Evolutionary conservation across 2,113 vertebrate genomes (phyloP).

Genomic region (Falcunculus frontatus): DNA sequence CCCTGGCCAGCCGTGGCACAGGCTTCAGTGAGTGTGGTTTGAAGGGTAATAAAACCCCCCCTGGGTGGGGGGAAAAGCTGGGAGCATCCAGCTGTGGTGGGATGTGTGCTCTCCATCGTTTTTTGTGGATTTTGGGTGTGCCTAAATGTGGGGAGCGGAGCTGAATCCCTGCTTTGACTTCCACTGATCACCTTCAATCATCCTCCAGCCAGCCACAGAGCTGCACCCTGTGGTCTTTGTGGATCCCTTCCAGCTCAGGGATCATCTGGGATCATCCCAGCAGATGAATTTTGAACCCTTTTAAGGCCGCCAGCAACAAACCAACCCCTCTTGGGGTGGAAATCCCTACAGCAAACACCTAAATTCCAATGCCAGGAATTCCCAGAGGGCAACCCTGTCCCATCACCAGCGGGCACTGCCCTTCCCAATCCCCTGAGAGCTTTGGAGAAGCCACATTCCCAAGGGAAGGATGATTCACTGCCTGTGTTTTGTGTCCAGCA

Average conservation of each 20-base stretch:
- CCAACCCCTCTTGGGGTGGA: too few relatives aligned
- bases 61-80: neutral
- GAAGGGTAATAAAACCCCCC: rapidly evolving
- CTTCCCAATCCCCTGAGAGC: neutral
- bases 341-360: neutral
- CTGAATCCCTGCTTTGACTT: rapidly evolving
- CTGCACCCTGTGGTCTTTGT: rapidly evolving
- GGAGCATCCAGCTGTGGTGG: neutral
- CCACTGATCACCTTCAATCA: rapidly evolving
- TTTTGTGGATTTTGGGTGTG: neutral
- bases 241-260: neutral
- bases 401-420: rapidly evolving
- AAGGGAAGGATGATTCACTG: rapidly evolving
- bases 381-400: neutral
- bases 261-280: neutral
- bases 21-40: slow-evolving; percentile 62
- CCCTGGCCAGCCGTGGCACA: slow-evolving; percentile 42
- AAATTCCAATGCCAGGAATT: neutral
- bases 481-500: neutral
- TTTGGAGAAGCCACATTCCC: rapidly evolving
- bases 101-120: rapidly evolving
- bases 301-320: neutral
- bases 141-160: rapidly evolving
- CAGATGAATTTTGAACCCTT: neutral
- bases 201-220: neutral